phyloP scores from a whole-genome alignment of 2,113 vertebrate genomes.

The Carassius carassius region DNA sequence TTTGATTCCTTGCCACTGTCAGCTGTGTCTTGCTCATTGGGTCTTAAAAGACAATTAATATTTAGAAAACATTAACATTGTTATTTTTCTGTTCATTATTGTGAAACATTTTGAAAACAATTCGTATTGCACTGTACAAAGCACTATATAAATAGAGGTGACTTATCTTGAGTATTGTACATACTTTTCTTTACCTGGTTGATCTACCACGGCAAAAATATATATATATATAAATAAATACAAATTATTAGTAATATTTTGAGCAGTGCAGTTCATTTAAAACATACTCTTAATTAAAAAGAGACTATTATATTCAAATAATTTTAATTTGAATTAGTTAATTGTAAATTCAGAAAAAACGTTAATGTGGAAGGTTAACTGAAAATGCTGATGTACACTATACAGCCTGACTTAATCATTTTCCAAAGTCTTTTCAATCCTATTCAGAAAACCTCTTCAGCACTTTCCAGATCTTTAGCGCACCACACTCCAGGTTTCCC shows the following conservation, averaged over 20 bases:
- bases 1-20: too few relatives aligned
- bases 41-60: too few relatives aligned
- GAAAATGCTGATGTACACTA: background rate
- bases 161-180: background rate
- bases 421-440: background rate
- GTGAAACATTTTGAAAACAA: too few relatives aligned
- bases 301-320: background rate
- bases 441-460: background rate
- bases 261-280: background rate
- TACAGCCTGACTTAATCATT: background rate
- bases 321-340: background rate
- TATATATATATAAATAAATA: too few relatives aligned
- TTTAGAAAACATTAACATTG: too few relatives aligned
- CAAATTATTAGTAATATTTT: background rate
- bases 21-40: too few relatives aligned
- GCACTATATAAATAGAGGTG: background rate
- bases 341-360: background rate
- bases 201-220: background rate
- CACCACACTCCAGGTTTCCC: background rate
- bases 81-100: too few relatives aligned
- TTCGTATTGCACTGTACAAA: too few relatives aligned
- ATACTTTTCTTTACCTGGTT: background rate
- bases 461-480: background rate
- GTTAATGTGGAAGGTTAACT: background rate
- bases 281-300: conserved; percentile 6